Percentiles rank a stretch among this genome's conserved stretches.
Conservation (phyloP, 1,140 invertebrate species). For the Thaumatotibia leucotreta region DNA sequence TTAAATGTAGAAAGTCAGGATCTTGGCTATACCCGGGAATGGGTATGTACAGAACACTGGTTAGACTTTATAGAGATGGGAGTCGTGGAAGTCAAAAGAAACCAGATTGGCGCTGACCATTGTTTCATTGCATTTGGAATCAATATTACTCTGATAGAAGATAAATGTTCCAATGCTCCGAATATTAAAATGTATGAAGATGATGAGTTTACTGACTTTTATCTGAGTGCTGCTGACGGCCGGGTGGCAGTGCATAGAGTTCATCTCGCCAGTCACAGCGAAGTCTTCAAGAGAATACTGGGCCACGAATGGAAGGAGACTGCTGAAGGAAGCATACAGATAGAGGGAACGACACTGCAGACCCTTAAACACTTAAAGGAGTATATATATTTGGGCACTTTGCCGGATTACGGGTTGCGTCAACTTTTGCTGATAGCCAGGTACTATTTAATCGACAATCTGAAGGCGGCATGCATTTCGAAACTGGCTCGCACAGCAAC, state of each 20-base stretch:
- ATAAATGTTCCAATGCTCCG: too few species aligned
- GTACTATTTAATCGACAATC: conserved; percentile 35
- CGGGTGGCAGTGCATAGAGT: conserved; percentile 29
- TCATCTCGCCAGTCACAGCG: conserved; percentile 30
- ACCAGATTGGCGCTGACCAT: too few species aligned
- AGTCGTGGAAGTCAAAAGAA: too few species aligned
- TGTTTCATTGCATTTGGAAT: too few species aligned
- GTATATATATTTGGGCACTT: conserved; percentile 31
- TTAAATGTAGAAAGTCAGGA: too few species aligned
- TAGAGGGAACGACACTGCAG: conserved; percentile 23
- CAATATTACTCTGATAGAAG: too few species aligned
- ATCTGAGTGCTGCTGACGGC: conserved; percentile 34
- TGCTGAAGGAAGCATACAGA: conserved; percentile 25
- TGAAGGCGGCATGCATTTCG: conserved; percentile 28
- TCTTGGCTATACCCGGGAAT: too few species aligned
- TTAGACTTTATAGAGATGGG: too few species aligned
- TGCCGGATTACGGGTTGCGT: conserved; percentile 28
- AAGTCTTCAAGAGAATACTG: conserved; percentile 32
- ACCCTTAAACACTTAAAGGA: conserved; percentile 32
- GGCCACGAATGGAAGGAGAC: conserved; percentile 33
- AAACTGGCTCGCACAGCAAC: neutral
- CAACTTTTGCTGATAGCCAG: conserved; percentile 30
- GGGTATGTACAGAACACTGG: too few species aligned
- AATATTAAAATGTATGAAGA: conserved; percentile 22
- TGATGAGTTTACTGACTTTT: conserved; percentile 31